These are phyloP conservation scores for Heliconius sara DNA, from an alignment of 2,888 invertebrate genomes.

Conservation along the genomic window DNA sequence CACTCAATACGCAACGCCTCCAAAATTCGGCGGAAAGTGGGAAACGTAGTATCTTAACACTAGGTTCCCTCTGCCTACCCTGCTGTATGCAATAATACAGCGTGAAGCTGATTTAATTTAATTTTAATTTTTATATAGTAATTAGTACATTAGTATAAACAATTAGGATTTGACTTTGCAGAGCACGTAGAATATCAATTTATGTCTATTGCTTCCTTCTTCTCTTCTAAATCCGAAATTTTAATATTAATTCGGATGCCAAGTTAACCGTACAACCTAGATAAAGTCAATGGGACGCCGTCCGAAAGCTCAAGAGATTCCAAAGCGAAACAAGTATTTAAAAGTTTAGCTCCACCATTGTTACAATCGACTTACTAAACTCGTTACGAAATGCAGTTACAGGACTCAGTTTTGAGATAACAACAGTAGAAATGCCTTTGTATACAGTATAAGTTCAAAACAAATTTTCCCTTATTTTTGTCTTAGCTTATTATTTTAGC, in stretches of 20 bases:
- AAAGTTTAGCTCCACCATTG: constrained; percentile 11
- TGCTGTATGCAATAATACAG: no score
- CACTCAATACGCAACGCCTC: no score
- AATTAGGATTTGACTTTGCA: not conserved
- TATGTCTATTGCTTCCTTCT: not conserved
- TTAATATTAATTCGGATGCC: not conserved
- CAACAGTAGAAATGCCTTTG: not conserved
- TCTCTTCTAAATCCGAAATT: constrained; percentile 4
- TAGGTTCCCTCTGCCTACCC: no score
- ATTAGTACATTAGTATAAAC: no score
- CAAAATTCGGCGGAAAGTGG: no score
- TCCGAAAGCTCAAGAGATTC: constrained; percentile 11
- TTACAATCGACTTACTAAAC: constrained; percentile 17
- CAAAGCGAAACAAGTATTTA: constrained; percentile 11
- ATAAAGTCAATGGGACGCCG: not conserved
- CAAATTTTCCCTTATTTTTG: no score
- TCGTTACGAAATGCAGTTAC: constrained; percentile 14
- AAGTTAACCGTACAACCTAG: not conserved
- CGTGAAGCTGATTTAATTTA: no score
- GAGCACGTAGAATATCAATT: not conserved
- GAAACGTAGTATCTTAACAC: no score
- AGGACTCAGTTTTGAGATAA: not conserved
- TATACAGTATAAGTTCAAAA: not conserved
- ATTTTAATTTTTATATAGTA: no score
- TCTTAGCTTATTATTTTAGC: no score